These are phyloP conservation scores for Bombycilla garrulus DNA, from an alignment of 2,113 vertebrate genomes.

Conservation along the genomic window DNA sequence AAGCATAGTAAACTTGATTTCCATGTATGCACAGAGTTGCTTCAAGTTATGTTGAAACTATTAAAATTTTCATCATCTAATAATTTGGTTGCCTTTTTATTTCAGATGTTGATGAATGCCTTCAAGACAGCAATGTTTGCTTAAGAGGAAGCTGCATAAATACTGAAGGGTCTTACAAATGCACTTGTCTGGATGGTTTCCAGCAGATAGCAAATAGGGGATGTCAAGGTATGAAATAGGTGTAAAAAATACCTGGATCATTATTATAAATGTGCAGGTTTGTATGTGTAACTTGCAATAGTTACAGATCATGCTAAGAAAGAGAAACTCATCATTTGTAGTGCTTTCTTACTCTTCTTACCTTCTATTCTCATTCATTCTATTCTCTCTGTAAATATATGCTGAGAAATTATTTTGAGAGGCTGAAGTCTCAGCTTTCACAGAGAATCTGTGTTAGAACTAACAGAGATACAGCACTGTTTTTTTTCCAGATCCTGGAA, in stretches of 20 bases:
- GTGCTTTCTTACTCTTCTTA: background rate
- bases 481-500: background rate
- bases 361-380: background rate
- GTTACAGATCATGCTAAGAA: background rate
- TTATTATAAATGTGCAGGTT: background rate
- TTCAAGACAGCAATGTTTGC: constrained; percentile 77
- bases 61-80: background rate
- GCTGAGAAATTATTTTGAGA: background rate
- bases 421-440: background rate
- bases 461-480: background rate
- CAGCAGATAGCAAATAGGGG: constrained; percentile 77
- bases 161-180: constrained; percentile 88
- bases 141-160: constrained; percentile 85
- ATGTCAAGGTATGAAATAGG: constrained; percentile 82
- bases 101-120: constrained; percentile 93
- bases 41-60: background rate
- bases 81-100: constrained; percentile 22
- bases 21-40: background rate
- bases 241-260: background rate
- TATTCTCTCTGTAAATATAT: background rate
- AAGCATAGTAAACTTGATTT: background rate
- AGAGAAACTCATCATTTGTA: background rate
- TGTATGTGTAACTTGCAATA: background rate
- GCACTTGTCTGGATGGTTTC: constrained; percentile 86
- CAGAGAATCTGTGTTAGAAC: background rate